Percentiles rank a stretch among this genome's conserved stretches.
Conservation (phyloP, 92 coral and sea anemone species). For the Palythoa grandis region DNA sequence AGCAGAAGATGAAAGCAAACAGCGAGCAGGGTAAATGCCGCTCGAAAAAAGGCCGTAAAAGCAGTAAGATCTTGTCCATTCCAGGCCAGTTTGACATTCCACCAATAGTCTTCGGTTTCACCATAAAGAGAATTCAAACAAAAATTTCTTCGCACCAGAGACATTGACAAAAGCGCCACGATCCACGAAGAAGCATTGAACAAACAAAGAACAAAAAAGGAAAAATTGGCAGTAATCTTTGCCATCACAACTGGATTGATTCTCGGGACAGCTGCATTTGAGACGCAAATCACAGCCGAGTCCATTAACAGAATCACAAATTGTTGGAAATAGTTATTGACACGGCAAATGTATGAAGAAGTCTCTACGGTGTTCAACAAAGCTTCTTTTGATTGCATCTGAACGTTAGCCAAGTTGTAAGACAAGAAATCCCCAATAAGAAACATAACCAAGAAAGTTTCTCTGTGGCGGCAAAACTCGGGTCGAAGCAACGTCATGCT, state of each 20-base stretch:
- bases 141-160: neutral
- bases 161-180: neutral
- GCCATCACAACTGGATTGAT: slow-evolving; percentile 9
- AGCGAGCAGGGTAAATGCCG: neutral
- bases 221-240: slow-evolving; percentile 14
- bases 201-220: neutral
- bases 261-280: neutral
- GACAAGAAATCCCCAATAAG: slow-evolving; percentile 20
- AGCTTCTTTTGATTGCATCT: slow-evolving; percentile 1
- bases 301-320: neutral
- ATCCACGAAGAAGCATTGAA: slow-evolving; percentile 22
- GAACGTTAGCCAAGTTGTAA: slow-evolving; percentile 9
- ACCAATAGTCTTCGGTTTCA: slow-evolving; percentile 18
- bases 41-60: slow-evolving; percentile 4
- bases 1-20: neutral
- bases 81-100: slow-evolving; percentile 9
- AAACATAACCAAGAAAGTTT: slow-evolving; percentile 19
- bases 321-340: neutral
- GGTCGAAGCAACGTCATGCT: slow-evolving; percentile 28
- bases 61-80: neutral
- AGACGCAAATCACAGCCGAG: neutral
- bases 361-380: neutral
- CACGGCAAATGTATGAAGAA: neutral
- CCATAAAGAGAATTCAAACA: slow-evolving; percentile 12
- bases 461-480: slow-evolving; percentile 32